These are phyloP conservation scores for Zaprionus capensis DNA, from an alignment of 1,140 invertebrate genomes.

Conservation along the genomic window DNA sequence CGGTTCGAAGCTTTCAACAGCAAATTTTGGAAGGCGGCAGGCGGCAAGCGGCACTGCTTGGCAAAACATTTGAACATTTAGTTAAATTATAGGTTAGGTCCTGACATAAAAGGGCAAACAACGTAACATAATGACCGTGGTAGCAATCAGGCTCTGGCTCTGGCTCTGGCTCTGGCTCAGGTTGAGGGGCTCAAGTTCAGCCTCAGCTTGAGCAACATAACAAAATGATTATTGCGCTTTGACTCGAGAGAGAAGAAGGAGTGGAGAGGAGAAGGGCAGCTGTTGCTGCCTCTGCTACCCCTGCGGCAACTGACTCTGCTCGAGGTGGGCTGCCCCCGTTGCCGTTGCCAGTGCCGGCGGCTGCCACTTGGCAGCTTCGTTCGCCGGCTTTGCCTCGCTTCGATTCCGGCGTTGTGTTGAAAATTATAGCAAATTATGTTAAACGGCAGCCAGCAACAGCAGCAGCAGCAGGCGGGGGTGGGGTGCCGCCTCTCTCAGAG, in stretches of 20 bases:
- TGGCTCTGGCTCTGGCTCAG: background rate
- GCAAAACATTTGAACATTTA: slow-evolving; percentile 79
- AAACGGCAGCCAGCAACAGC: slow-evolving; percentile 72
- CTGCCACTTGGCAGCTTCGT: slow-evolving; percentile 14
- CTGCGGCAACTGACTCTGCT: too few relatives aligned
- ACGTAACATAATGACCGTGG: slow-evolving; percentile 78
- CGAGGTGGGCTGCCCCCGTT: background rate
- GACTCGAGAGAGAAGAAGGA: slow-evolving; percentile 14
- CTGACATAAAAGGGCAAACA: slow-evolving; percentile 83
- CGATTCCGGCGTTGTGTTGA: slow-evolving; percentile 70
- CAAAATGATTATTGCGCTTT: slow-evolving; percentile 76
- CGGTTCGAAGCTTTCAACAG: slow-evolving; percentile 65
- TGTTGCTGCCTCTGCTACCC: too few relatives aligned
- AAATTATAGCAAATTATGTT: slow-evolving; percentile 83
- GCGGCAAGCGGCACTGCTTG: slow-evolving; percentile 36
- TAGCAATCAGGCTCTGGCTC: slow-evolving; percentile 65
- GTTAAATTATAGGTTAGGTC: slow-evolving; percentile 80
- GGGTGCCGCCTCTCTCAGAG: slow-evolving; percentile 14
- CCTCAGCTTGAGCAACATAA: slow-evolving; percentile 34
- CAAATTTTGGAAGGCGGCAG: slow-evolving; percentile 46
- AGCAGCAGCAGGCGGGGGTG: slow-evolving; percentile 55
- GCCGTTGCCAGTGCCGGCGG: background rate
- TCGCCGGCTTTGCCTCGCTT: slow-evolving; percentile 24
- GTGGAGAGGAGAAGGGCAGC: background rate
- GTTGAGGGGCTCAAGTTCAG: background rate